Percentiles rank a stretch among this genome's conserved stretches.
These are phyloP conservation scores for Stichodactyla helianthus DNA, from an alignment of 64 coral and sea anemone genomes.

Conservation along the genomic window DNA sequence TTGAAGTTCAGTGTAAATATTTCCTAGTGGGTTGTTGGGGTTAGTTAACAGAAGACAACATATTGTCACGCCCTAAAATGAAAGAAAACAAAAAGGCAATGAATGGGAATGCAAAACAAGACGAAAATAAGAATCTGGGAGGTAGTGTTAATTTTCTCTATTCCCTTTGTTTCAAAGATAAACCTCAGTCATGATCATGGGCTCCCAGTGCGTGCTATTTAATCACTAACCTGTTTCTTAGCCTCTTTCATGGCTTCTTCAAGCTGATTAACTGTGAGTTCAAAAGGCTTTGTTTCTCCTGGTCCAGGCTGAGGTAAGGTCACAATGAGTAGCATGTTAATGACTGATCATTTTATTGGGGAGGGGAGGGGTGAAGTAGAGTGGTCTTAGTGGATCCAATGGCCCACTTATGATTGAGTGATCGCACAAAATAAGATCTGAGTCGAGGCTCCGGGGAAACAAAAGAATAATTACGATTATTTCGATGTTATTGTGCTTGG, in stretches of 20 bases:
- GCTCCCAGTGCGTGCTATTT: not conserved
- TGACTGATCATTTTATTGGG: no score
- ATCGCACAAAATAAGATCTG: no score
- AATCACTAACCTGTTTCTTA: conserved; percentile 43
- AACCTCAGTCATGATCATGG: not conserved
- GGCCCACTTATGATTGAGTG: no score
- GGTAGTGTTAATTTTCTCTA: no score
- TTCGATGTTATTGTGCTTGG: no score
- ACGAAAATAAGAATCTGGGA: not conserved
- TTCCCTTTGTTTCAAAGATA: no score
- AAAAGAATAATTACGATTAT: no score
- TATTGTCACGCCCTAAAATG: conserved; percentile 39
- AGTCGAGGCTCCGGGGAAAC: no score
- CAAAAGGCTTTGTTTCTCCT: conserved; percentile 71
- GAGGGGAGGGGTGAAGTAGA: no score
- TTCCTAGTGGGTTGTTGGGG: conserved; percentile 78
- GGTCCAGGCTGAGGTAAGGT: conserved; percentile 27
- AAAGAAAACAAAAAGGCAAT: not conserved
- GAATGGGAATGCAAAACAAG: not conserved
- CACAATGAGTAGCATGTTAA: not conserved
- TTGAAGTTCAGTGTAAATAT: conserved; percentile 67
- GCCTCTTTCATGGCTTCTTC: conserved; percentile 61
- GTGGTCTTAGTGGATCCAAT: no score
- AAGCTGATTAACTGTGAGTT: conserved; percentile 57
- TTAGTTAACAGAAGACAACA: conserved; percentile 71